A percentile compares a stretch with the other conserved stretches of the same genome.
Evolutionary conservation across 2,888 invertebrate genomes (phyloP).

Genomic region (Onchidella celtica): DNA sequence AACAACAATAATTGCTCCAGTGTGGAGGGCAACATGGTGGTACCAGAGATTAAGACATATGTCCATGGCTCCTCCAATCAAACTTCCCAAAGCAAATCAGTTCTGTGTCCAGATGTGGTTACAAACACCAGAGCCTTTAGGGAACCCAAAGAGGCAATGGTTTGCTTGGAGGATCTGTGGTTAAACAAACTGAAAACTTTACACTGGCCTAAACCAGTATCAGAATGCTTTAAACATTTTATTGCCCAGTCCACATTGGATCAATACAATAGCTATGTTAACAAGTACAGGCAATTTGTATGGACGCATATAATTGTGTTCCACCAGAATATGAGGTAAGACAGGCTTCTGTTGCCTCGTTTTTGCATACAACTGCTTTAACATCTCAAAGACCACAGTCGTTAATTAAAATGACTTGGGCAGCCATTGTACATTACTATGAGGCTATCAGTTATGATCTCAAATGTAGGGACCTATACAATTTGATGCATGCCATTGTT

Average conservation of each 20-base stretch:
- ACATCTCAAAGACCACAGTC: constrained; percentile 10
- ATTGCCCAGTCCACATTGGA: not conserved
- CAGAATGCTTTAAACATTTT: not conserved
- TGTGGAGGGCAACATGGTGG: constrained; percentile 13
- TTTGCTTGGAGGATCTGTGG: not conserved
- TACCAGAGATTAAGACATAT: constrained; percentile 1
- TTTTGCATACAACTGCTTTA: not conserved
- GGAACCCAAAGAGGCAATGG: not conserved
- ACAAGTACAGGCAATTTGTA: not conserved
- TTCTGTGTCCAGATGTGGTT: not conserved
- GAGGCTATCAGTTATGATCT: not conserved
- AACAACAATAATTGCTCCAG: constrained; percentile 28
- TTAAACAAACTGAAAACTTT: not conserved
- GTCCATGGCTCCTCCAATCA: constrained; percentile 3
- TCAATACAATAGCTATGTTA: not conserved
- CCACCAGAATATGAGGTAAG: not conserved
- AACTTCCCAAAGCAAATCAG: not conserved
- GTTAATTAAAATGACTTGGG: not conserved
- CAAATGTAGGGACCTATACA: not conserved
- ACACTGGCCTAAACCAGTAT: not conserved
- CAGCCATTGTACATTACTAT: constrained; percentile 6
- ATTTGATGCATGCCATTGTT: constrained; percentile 4
- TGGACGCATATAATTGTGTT: not conserved
- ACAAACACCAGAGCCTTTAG: not conserved
- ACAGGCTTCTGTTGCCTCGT: not conserved